Base-by-base conservation (phyloP, 2,113 vertebrate genomes). In the Ochotona curzoniae region DNA sequence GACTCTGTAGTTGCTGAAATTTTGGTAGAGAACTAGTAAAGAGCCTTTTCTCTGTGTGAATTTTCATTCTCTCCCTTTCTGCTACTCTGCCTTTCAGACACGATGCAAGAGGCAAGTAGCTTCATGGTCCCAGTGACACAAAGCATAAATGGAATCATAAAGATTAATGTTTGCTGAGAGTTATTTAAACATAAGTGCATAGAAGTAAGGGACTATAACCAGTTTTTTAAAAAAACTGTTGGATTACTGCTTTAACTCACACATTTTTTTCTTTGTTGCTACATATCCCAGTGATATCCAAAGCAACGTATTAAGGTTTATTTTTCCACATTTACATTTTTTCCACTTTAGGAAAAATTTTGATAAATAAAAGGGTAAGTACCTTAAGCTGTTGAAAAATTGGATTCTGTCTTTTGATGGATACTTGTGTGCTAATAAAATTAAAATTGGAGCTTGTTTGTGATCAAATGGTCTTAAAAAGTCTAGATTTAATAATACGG, bases 401-500 rank as follows among this genome's bases (percentile, higher is more conserved):
- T 49, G 63, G 57, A 71, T 44, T 57, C 26, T 18, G 63, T 20
- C 8, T 57, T 83, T 25, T 57, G 26, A 75, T 88, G 11, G 23
- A 54, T 54, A 4, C 7, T 63, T 70, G 61, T 60, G 6, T 32
- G n/a, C 28, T 71, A 84, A 64, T n/a, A 49, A 81, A 54, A 5
- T 83, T 88, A 79, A 5, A 78, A 38, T 79, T 25, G 81, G 51
- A 76, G 54, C 21, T 70, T 80, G 5, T 57, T 49, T 75, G 14
- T 51, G n/a, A 84, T 74, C 17, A 84, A 44, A 18, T 57, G 23
- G 2, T 54, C 30, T 13, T 49, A 69, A n/a, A 54, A 91, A 85
- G 8, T 54, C 18, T 80, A 38, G 28, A n/a, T 93, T 94, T 81
- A 90, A 61, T 76, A 80, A 81, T 26, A 54, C 20, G n/a, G 44